Evolutionary conservation across 2,888 invertebrate species (phyloP).

Genomic region (Nowickia ferox): DNA sequence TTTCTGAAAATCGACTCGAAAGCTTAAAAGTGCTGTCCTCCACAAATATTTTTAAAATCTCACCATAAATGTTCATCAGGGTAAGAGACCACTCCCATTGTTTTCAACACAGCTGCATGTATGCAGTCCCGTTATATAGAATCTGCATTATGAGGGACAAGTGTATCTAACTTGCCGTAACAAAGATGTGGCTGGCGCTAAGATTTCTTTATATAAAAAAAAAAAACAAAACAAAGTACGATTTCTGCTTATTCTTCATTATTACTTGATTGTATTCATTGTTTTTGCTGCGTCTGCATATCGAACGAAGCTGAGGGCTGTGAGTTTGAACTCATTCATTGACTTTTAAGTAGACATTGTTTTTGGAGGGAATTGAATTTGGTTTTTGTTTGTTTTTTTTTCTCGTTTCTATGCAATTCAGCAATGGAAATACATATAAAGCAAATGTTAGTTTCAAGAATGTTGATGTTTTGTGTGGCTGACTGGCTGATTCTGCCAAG

Average conservation of each 20-base stretch:
- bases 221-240: constrained; percentile 41
- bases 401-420: constrained; percentile 30
- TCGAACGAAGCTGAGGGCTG: constrained; percentile 39
- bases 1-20: too few relatives aligned
- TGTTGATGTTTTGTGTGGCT: constrained; percentile 56
- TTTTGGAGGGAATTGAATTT: constrained; percentile 64
- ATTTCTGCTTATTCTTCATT: constrained; percentile 42
- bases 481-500: constrained; percentile 62
- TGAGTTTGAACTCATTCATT: constrained; percentile 56
- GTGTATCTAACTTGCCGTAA: constrained; percentile 35
- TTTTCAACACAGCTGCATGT: too few relatives aligned
- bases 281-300: constrained; percentile 34
- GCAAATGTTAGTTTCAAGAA: constrained; percentile 56
- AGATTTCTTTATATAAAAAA: constrained; percentile 54
- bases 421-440: constrained; percentile 18
- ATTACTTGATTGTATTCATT: constrained; percentile 42
- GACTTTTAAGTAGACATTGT: constrained; percentile 56
- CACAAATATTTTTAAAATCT: too few relatives aligned
- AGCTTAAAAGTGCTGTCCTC: too few relatives aligned
- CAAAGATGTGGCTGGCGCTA: constrained; percentile 65
- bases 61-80: too few relatives aligned
- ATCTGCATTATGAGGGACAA: neutral
- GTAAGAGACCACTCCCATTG: too few relatives aligned
- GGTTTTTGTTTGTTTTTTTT: constrained; percentile 6
- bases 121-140: too few relatives aligned